phyloP scores from a whole-genome alignment of 1,140 invertebrate genomes.

The Euglossa dilemma region DNA sequence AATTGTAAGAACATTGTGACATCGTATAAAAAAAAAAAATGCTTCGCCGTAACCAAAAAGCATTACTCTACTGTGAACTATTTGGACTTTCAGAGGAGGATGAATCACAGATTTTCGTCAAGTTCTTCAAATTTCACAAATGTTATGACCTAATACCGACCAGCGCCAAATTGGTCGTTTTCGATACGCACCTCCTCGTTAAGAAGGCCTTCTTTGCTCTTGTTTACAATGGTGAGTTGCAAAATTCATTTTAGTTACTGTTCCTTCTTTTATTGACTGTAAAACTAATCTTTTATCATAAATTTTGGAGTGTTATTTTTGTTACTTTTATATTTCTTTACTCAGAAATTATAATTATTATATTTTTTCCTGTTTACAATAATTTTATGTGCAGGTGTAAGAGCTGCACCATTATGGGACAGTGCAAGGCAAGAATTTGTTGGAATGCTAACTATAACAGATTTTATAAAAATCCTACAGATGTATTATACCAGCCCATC shows the following conservation, averaged over 20 bases:
- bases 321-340: neutral
- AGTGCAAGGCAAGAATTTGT: conserved; percentile 94
- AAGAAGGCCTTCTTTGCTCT: conserved; percentile 99
- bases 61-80: conserved; percentile 77
- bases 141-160: conserved; percentile 99
- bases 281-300: neutral
- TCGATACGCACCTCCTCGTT: conserved; percentile 99
- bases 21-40: conserved; percentile 53
- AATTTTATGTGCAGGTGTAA: conserved; percentile 86
- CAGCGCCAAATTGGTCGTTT: conserved; percentile 99
- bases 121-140: conserved; percentile 99
- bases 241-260: neutral
- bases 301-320: neutral
- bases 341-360: no score
- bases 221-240: conserved; percentile 95
- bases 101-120: conserved; percentile 97
- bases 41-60: conserved; percentile 74
- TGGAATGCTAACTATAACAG: conserved; percentile 99
- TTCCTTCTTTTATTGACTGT: neutral
- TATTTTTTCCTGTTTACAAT: neutral
- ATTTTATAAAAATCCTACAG: conserved; percentile 99
- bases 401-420: conserved; percentile 99
- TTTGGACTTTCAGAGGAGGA: conserved; percentile 94
- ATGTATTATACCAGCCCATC: conserved; percentile 98
- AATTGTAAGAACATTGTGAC: conserved; percentile 40